Evolutionary conservation across 2,113 vertebrate species (phyloP).

Genomic region (Siniperca knerii): DNA sequence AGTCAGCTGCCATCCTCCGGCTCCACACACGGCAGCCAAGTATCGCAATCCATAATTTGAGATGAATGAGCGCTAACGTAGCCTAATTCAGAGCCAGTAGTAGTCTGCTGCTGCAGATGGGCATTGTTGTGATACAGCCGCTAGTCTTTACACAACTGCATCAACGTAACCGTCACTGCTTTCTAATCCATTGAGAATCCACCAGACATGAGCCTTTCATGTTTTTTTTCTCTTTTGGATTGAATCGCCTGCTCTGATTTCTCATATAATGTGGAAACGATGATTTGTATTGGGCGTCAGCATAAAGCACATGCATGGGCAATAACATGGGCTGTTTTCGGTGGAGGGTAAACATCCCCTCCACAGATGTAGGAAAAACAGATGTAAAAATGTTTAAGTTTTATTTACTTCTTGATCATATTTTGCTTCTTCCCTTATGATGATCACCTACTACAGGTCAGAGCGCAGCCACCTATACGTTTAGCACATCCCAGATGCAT

Average conservation of each 20-base stretch:
- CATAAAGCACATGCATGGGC: conserved; percentile 6
- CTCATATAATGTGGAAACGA: conserved; percentile 45
- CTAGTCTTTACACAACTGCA: conserved; percentile 71
- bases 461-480: background rate
- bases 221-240: conserved; percentile 43
- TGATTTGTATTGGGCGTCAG: conserved; percentile 38
- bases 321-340: background rate
- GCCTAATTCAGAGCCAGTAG: conserved; percentile 19
- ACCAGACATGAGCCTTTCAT: conserved; percentile 71
- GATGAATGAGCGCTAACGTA: conserved; percentile 59
- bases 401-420: background rate
- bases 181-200: conserved; percentile 78
- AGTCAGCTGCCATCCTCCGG: conserved; percentile 56
- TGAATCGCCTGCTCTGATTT: conserved; percentile 46
- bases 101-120: conserved; percentile 40
- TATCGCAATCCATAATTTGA: conserved; percentile 40
- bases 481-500: conserved; percentile 12
- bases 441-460: conserved; percentile 14
- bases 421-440: background rate
- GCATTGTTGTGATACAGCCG: conserved; percentile 67
- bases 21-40: conserved; percentile 34
- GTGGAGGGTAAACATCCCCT: background rate
- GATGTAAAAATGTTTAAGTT: background rate
- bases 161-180: conserved; percentile 79
- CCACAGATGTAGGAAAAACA: background rate